Percentiles rank a stretch among this genome's conserved stretches.
phyloP scores from a whole-genome alignment of 2,113 vertebrate species.

The Phycodurus eques region DNA sequence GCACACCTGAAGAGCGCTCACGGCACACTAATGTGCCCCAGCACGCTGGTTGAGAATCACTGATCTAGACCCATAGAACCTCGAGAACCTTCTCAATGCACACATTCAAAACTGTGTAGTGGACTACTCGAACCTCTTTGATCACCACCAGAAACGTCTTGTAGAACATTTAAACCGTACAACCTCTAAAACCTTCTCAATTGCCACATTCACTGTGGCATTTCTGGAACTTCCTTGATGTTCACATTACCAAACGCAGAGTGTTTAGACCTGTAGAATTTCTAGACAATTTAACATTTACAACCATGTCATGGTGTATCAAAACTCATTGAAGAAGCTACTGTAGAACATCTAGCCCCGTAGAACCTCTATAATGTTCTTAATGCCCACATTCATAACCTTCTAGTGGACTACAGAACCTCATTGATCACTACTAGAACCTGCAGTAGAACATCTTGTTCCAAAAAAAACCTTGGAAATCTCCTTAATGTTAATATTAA shows the following conservation, averaged over 20 bases:
- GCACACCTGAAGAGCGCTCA: too few relatives aligned
- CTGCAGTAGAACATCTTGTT: neutral
- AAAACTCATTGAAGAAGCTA: neutral
- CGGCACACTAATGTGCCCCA: too few relatives aligned
- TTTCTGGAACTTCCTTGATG: neutral
- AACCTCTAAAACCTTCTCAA: neutral
- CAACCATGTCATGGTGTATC: neutral
- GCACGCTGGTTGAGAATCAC: too few relatives aligned
- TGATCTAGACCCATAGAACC: too few relatives aligned
- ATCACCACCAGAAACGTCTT: neutral
- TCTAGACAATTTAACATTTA: neutral
- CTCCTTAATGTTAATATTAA: neutral
- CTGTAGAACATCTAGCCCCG: neutral
- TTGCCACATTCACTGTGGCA: neutral
- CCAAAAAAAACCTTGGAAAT: neutral
- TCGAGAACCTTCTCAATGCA: neutral
- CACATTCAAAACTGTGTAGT: too few relatives aligned
- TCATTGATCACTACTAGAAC: neutral
- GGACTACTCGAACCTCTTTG: neutral
- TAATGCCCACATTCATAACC: neutral
- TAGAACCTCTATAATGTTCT: neutral
- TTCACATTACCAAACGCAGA: neutral
- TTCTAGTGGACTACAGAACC: neutral
- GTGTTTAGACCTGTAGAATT: neutral
- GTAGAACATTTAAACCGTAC: too few relatives aligned